Base-by-base conservation (phyloP, 2,888 invertebrate genomes). In the Chydorus sphaericus region DNA sequence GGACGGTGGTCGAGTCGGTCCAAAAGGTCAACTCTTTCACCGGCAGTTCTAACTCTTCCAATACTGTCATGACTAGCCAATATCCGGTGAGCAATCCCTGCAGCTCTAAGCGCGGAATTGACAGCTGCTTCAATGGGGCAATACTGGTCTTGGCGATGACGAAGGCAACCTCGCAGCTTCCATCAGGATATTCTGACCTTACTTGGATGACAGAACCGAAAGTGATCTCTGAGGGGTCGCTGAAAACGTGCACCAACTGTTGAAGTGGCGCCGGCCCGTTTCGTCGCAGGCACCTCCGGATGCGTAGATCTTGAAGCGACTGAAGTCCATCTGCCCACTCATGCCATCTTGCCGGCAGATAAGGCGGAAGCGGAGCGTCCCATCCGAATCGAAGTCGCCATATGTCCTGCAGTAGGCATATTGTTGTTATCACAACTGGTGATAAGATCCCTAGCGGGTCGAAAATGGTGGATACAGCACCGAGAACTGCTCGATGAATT, bases 361-460 rank as follows among this genome's bases (percentile, higher is more conserved):
- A 5, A 16, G 48, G 48, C 26, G 23, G 48, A 20, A 48, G 48
- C 48, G 20, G 23, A 3, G 16, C 16, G 26, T 48, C 48, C 48
- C 48, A 48, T 7, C 26, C 48, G 5, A 48, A 26, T 48, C 23
- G 16, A 14, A 48, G 14, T 5, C 48, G 48, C 48, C 48, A 48
- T 20, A 20, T 23, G 20, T 48, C 48, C 23, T 48, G 48, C 7
- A 48, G 48, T 14, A 48, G 3, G 5, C n/a, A n/a, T 16, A 20
- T 48, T 14, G 48, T 23, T n/a, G 26, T 16, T 16, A 50, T 26
- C 6, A 28, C 29, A 28, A 50, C 50, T 28, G 50, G 10, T 14
- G 50, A 28, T n/a, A 50, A 14, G 18, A 50, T 29, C n/a, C 50
- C 50, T 11, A 50, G 10, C 30, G 50, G 50, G 30, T 28, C 50